phyloP scores from a whole-genome alignment of 2,888 invertebrate species.

The Rhopalosiphum nymphaeae region DNA sequence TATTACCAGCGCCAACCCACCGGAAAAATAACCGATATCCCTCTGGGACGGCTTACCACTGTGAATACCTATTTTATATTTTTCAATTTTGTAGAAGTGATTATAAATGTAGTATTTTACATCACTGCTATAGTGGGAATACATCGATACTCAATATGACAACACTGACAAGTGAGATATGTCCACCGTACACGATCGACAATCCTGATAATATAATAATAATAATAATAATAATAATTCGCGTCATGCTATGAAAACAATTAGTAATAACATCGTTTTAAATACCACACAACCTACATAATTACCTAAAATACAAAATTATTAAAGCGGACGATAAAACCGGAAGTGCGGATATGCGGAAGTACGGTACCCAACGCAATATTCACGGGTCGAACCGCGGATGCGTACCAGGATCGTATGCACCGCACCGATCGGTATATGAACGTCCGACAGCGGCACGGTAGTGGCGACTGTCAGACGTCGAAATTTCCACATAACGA shows the following conservation, averaged over 20 bases:
- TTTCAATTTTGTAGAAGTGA: not conserved
- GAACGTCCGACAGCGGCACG: not conserved
- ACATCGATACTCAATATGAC: not conserved
- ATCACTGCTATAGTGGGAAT: not conserved
- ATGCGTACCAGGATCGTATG: not conserved
- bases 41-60: no score
- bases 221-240: no score
- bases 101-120: not conserved
- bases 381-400: not conserved
- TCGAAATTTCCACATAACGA: conserved; percentile 20
- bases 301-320: not conserved
- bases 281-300: not conserved
- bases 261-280: not conserved
- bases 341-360: conserved; percentile 1
- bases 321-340: not conserved
- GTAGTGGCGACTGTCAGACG: not conserved
- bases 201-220: not conserved
- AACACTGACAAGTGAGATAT: not conserved
- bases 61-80: not conserved
- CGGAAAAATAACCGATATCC: no score
- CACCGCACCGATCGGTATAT: not conserved
- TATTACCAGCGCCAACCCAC: no score
- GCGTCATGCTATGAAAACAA: no score
- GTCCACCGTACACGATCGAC: not conserved
- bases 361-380: not conserved